Base-by-base conservation (phyloP, 2,113 vertebrate species). In the Paratilapia polleni region DNA sequence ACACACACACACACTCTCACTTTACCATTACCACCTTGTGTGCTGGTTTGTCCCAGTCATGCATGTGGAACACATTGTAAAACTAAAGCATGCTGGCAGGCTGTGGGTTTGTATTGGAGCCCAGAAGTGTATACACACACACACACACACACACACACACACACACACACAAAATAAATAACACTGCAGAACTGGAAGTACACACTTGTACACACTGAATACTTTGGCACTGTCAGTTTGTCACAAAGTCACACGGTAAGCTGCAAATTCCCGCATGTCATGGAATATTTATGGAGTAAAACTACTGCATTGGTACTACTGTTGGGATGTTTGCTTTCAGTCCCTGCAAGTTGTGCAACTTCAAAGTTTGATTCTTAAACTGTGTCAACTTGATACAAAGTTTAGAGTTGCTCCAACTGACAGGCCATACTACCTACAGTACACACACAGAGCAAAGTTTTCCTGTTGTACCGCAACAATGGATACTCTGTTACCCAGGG, bases 61-160 rank as follows among this genome's bases (percentile, higher is more conserved):
- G 90, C 89, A 89, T 93, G 91, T 88, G 91, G 88, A 92, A 91
- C 92, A 89, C 90, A 86, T 89, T 94, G 92, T 91, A 87, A 91
- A 94, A 88, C 80, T 86, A 78, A 88, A 90, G 84, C 88, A 89
- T 73, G 84, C 79, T 91, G 94, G 92, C 86, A 85, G 81, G 60
- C 85, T 91, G 79, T 81, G 86, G 91, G 83, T 88, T 94, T 92
- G 91, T 90, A 86, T 82, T 87, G 80, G 77, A 89, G 88, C 88
- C 85, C 89, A 89, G 82, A 92, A 81, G 52, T 84, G 63, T 36
- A 58, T 34, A 63, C 2, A 73, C 1, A 64, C 19, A 82, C 24
- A 74, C 80, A 64, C 73, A 54, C 56, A 82, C 54, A 36, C 66
- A 82, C 15, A 83, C 20, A n/a, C 15, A 38, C 68, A 76, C 0